Base-by-base conservation (phyloP, 2,888 invertebrate genomes). In the Gerris lacustris region DNA sequence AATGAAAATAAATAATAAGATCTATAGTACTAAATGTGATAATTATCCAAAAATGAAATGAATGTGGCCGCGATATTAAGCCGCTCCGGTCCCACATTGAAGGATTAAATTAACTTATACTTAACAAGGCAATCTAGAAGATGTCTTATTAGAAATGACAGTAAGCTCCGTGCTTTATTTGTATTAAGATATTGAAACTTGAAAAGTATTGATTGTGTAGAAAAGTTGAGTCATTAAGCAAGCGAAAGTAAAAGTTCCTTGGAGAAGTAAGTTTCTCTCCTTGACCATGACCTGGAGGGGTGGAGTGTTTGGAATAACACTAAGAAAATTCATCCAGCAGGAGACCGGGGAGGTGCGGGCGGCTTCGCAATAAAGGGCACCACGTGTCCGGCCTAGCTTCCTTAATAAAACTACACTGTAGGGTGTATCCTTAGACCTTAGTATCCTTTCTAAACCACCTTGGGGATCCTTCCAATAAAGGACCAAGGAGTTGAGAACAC, bases 241-340 rank as follows among this genome's bases (percentile, higher is more conserved):
- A 55, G 55, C 2, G 15, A 55, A 55, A 55, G 55, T 55, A 11
- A 31, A 31, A 31, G 9, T 55, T 55, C 4, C 15, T 55, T 55
- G 15, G 11, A 55, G 55, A 55, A 55, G 9, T 9, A 55, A 31
- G 31, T 31, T 31, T 31, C 31, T 31, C 31, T 31, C 31, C 31
- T 31, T 31, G 31, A 31, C 31, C 31, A 31, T 31, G 31, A 55
- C 55, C 55, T 55, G 55, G 55, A 15, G 55, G 15, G 15, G 15
- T 15, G 11, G 55, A 55, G 55, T 55, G 55, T 55, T 55, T 55
- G 55, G 55, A 55, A 55, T 55, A 55, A 55, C 55, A 55, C 55
- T 15, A 55, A 55, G 11, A 55, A 55, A 55, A 11, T 55, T 55
- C 55, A 55, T 55, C 55, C 55, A 7, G 6, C 11, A 11, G 55